Evolutionary conservation across 2,113 vertebrate genomes (phyloP), one percentile per base, ranked within the genome.

Genomic region (Pogona vitticeps): DNA sequence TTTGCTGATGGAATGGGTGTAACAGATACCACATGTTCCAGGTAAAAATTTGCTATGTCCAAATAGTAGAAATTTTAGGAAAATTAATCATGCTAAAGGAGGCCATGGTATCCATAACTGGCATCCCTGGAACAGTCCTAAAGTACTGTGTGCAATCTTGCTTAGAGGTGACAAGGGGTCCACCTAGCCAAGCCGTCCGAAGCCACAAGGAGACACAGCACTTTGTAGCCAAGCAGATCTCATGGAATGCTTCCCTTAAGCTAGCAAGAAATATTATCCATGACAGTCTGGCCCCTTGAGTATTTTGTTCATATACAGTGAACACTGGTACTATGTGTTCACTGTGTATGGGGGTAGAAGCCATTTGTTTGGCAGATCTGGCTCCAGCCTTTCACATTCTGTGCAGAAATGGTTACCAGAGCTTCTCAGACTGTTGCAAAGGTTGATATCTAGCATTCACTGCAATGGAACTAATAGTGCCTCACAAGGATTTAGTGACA

Each of bases 401-500:
- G 77, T 17, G 87, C 89, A 0, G 92, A 95, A 95, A 91, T 20
- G 76, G 93, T 94, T 94, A 94, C 90, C 61, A 88, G 86, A 89
- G 90, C n/a, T 0, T 10, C 73, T 0, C 73, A 26, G 0, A 91
- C 75, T 23, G 2, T 80, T n/a, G 9, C 52, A 81, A 92, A 81
- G 52, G 71, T 75, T 58, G 80, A 36, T 15, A 59, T 82, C 33
- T 17, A 83, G n/a, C 40, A 90, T 88, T 95, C 87, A 13, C 87
- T 91, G 92, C 88, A 92, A 91, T 94, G 94, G 93, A 95, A 95
- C 89, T 95, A 95, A 95, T 86, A 87, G 91, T 23, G 84, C 93
- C 95, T 90, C 59, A 88, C 90, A 91, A 94, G 93, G 92, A 94
- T 95, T 95, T 94, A 93, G 92, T 95, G 94, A 93, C 94, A 94